Evolutionary conservation across 1,140 invertebrate species (phyloP).

Genomic region (Platyscapa corneri): DNA sequence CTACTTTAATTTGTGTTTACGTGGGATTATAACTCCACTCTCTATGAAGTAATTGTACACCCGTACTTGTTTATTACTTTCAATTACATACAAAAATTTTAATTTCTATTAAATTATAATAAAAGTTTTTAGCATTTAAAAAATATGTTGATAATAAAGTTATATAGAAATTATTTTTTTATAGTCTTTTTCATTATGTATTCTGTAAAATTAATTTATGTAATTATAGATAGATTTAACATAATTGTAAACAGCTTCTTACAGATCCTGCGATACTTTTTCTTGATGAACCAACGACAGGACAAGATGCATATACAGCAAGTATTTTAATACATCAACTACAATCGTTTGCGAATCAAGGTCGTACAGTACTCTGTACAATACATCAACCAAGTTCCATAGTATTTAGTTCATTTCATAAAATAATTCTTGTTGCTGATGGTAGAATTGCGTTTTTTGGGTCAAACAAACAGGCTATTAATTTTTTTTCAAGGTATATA

Average conservation of each 20-base stretch:
- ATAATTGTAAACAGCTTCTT: slow-evolving; percentile 78
- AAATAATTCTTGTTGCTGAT: slow-evolving; percentile 90
- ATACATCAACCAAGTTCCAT: slow-evolving; percentile 98
- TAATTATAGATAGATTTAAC: not conserved
- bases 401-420: slow-evolving; percentile 91
- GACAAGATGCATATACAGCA: slow-evolving; percentile 94
- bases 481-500: slow-evolving; percentile 84
- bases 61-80: too few species aligned
- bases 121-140: too few species aligned
- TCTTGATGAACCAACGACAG: slow-evolving; percentile 97
- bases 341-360: slow-evolving; percentile 78
- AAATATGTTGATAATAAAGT: too few species aligned
- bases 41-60: too few species aligned
- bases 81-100: too few species aligned
- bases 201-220: not conserved
- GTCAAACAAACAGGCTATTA: slow-evolving; percentile 80
- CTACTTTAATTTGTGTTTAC: too few species aligned
- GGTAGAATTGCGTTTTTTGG: slow-evolving; percentile 93
- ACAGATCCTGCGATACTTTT: slow-evolving; percentile 95
- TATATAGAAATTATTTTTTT: too few species aligned
- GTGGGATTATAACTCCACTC: too few species aligned
- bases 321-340: slow-evolving; percentile 88
- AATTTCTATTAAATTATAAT: too few species aligned
- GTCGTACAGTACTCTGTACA: slow-evolving; percentile 93
- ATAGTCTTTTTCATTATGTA: not conserved